phyloP scores from a whole-genome alignment of 2,888 invertebrate species.

The Chrysolina haemoptera region DNA sequence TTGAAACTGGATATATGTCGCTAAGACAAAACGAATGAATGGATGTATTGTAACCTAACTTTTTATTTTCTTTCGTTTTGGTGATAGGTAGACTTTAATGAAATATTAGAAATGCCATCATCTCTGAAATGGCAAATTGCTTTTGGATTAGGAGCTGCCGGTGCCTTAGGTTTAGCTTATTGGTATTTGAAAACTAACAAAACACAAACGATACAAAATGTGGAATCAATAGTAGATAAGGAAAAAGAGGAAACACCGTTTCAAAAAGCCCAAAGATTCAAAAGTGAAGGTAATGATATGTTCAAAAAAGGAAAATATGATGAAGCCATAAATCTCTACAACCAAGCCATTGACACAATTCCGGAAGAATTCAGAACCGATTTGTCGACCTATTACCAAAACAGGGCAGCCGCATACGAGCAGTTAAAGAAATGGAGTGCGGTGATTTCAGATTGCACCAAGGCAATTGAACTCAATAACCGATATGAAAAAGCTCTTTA shows the following conservation, averaged over 20 bases:
- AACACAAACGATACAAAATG: conserved; percentile 60
- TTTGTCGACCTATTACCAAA: conserved; percentile 94
- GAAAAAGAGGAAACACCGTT: conserved; percentile 73
- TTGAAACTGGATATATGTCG: too few relatives aligned
- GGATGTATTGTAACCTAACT: too few relatives aligned
- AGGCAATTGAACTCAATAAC: conserved; percentile 87
- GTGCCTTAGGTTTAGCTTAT: conserved; percentile 83
- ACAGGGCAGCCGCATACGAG: conserved; percentile 95
- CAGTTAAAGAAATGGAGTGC: conserved; percentile 88
- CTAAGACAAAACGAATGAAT: too few relatives aligned
- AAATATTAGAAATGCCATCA: conserved; percentile 44
- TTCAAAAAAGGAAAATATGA: conserved; percentile 91
- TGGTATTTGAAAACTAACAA: conserved; percentile 72
- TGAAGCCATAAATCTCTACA: conserved; percentile 91
- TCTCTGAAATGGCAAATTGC: conserved; percentile 91
- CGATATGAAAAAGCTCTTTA: conserved; percentile 91
- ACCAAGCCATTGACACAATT: conserved; percentile 93
- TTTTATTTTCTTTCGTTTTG: too few relatives aligned
- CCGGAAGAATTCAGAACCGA: conserved; percentile 81
- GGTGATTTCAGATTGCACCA: conserved; percentile 90
- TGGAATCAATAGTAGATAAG: conserved; percentile 55
- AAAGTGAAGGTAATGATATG: conserved; percentile 89
- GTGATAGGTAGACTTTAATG: too few relatives aligned
- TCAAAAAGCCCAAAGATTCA: conserved; percentile 83
- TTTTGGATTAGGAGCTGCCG: conserved; percentile 85